Evolutionary conservation across 92 coral and sea anemone genomes (phyloP), one percentile per base, ranked within the genome.

Genomic region (Isaurus tuberculatus): DNA sequence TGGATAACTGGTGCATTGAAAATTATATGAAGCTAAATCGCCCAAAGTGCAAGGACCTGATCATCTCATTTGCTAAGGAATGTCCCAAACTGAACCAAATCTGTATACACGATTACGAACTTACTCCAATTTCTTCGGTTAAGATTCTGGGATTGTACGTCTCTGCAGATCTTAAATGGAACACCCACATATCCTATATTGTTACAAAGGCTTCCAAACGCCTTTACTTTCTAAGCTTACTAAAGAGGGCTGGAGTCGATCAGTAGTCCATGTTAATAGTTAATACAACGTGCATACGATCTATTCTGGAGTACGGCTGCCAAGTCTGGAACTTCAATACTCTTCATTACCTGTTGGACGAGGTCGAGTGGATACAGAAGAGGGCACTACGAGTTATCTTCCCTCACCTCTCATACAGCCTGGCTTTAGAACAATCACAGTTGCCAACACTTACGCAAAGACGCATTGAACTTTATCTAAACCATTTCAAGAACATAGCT

Each of bases 121-220:
- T 57, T 57, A 57, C 64, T 27, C 27, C 25, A 57, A 27, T 57
- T 57, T 57, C 27, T 4, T 57, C 64, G n/a, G 60, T 51, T 51
- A 51, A 51, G 60, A 51, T 51, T 51, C 60, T n/a, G 60, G 20
- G 20, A 51, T 3, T 51, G 17, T 19, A 51, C 60, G 3, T n/a
- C n/a, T 84, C 74, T 34, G 78, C 83, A 15, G 75, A 73, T 63
- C 88, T 84, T 25, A 66, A 64, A 34, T 75, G 77, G 83, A 84
- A 84, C 73, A 53, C 51, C 31, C 88, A 74, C 55, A 65, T 74
- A 73, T n/a, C n/a, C n/a, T n/a, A n/a, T n/a, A n/a, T n/a, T n/a
- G n/a, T n/a, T n/a, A n/a, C n/a, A n/a, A n/a, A 73, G 42, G 79
- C 86, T 28, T 66, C 79, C 28, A 81, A 81, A 36, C 55, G 79